A percentile compares a stretch with the other conserved stretches of the same genome.
Evolutionary conservation across 2,797 vertebrate genomes (phyloP).

Genomic region (Paedocypris micromegethes): DNA sequence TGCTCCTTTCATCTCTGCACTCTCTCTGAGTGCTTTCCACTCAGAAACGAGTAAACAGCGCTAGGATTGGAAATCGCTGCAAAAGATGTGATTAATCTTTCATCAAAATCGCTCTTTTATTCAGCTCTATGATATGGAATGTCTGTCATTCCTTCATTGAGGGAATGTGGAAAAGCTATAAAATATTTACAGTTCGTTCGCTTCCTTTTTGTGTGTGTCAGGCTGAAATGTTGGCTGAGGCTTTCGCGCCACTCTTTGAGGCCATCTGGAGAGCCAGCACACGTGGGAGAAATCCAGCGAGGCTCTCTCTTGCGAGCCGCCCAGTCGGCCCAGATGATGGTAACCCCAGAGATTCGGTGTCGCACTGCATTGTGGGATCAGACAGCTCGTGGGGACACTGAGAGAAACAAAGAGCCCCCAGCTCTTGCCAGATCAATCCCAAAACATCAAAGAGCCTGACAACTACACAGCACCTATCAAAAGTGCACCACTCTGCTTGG

Average conservation of each 20-base stretch:
- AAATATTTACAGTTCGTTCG: conserved; percentile 52
- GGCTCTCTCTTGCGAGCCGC: conserved; percentile 41
- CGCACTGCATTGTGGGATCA: conserved; percentile 47
- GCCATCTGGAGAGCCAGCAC: conserved; percentile 76
- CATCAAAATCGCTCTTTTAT: conserved; percentile 46
- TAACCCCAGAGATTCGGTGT: conserved; percentile 48
- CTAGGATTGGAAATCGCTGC: conserved; percentile 24
- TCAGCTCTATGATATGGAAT: conserved; percentile 43
- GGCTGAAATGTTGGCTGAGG: conserved; percentile 68
- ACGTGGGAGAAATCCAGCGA: conserved; percentile 65
- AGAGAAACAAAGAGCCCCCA: conserved; percentile 46
- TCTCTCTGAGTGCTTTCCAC: conserved; percentile 27
- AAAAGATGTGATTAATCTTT: conserved; percentile 49
- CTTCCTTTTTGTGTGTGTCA: conserved; percentile 41
- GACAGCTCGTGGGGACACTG: conserved; percentile 41
- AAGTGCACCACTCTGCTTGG: conserved; percentile 28
- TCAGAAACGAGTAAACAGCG: conserved; percentile 27
- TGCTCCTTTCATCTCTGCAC: conserved; percentile 28
- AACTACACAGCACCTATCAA: conserved; percentile 44
- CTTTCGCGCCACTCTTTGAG: conserved; percentile 75
- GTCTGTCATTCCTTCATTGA: conserved; percentile 49
- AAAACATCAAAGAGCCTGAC: conserved; percentile 47
- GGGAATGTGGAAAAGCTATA: conserved; percentile 46
- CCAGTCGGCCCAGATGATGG: conserved; percentile 50
- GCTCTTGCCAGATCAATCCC: conserved; percentile 45